Percentiles rank a stretch among this genome's conserved stretches.
Conservation (phyloP, 2,113 vertebrate species). For the Notechis scutatus region DNA sequence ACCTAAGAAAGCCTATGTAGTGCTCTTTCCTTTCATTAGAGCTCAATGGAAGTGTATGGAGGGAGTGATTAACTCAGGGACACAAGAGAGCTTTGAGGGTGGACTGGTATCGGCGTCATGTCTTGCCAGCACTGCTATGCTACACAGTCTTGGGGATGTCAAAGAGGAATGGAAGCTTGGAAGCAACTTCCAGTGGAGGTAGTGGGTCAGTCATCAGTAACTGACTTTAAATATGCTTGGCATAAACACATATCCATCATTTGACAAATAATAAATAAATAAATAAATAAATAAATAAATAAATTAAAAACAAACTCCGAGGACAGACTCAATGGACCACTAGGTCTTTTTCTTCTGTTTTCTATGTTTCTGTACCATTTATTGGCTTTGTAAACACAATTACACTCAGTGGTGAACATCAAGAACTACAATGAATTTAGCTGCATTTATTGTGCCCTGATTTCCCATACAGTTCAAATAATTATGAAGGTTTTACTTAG, state of each 20-base stretch:
- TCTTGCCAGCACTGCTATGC: background rate
- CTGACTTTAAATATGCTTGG: background rate
- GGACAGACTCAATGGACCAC: background rate
- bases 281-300: background rate
- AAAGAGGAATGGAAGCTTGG: background rate
- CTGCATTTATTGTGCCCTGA: background rate
- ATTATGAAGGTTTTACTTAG: background rate
- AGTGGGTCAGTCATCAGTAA: background rate
- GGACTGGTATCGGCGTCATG: background rate
- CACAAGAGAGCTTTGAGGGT: background rate
- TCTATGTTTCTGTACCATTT: background rate
- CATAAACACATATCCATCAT: background rate
- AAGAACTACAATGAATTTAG: background rate
- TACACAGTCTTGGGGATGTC: background rate
- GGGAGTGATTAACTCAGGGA: background rate
- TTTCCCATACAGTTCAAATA: background rate
- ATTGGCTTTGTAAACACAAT: background rate
- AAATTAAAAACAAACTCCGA: background rate
- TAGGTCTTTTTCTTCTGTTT: background rate
- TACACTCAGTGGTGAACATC: background rate
- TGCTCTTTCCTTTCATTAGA: background rate
- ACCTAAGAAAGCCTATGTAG: background rate
- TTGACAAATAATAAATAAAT: background rate
- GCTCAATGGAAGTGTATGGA: background rate
- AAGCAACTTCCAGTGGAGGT: background rate